phyloP scores from a whole-genome alignment of 2,888 invertebrate species.

The Proisotoma minuta region DNA sequence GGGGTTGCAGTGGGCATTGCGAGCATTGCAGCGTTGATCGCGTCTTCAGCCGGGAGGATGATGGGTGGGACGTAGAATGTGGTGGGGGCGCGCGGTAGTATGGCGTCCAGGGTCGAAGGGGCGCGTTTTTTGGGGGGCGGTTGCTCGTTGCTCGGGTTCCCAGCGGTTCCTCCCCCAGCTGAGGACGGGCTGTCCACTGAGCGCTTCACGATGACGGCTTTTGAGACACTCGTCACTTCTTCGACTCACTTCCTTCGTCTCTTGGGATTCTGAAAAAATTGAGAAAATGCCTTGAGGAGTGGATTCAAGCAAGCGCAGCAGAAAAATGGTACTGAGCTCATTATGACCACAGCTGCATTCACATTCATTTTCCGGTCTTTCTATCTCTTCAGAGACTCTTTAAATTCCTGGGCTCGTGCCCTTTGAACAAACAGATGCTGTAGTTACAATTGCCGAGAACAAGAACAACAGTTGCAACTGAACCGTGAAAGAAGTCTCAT shows the following conservation, averaged over 20 bases:
- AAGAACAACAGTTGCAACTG: too few species aligned
- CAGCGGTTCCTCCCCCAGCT: conserved; percentile 27
- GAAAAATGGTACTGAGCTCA: too few species aligned
- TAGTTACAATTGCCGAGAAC: too few species aligned
- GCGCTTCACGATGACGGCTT: conserved; percentile 40
- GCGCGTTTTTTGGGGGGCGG: conserved; percentile 38
- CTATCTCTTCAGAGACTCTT: too few species aligned
- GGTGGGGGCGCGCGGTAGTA: conserved; percentile 30
- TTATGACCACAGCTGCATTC: too few species aligned
- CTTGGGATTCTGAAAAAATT: background rate
- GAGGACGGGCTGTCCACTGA: conserved; percentile 39
- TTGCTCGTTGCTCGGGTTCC: conserved; percentile 27
- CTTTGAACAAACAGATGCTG: too few species aligned
- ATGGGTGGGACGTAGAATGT: conserved; percentile 41
- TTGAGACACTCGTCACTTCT: background rate
- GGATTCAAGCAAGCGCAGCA: too few species aligned
- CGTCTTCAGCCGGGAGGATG: conserved; percentile 37
- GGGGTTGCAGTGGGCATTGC: conserved; percentile 34
- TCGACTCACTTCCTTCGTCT: background rate
- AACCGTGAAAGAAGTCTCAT: too few species aligned
- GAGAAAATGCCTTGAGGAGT: background rate
- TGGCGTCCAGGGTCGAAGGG: conserved; percentile 34
- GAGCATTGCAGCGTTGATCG: conserved; percentile 33
- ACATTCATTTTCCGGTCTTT: too few species aligned
- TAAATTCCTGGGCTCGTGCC: too few species aligned